A percentile compares a stretch with the other conserved stretches of the same genome.
These are phyloP conservation scores for Pedionomus torquatus DNA, from an alignment of 2,113 vertebrate species.

Conservation along the genomic window DNA sequence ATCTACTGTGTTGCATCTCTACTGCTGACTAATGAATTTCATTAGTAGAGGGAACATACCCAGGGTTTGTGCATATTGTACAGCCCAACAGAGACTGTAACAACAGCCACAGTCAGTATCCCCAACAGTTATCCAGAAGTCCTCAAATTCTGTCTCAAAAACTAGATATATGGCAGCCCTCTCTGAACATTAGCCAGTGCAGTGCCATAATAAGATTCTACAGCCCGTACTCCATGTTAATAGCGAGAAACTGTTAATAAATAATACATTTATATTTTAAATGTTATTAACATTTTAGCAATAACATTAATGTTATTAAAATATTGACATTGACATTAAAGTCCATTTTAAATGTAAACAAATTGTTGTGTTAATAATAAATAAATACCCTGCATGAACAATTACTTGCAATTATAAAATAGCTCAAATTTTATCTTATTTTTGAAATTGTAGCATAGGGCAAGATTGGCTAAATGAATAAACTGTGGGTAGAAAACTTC, in stretches of 20 bases:
- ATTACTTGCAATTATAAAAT: background rate
- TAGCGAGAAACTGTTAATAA: background rate
- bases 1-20: background rate
- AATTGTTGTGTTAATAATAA: background rate
- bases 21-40: background rate
- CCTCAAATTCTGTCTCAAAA: background rate
- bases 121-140: fast-evolving
- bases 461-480: background rate
- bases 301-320: background rate
- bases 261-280: background rate
- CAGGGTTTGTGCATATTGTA: background rate
- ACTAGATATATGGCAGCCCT: background rate
- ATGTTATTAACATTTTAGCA: background rate
- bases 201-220: background rate
- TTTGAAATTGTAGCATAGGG: background rate
- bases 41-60: background rate
- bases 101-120: background rate
- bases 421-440: background rate
- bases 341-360: background rate
- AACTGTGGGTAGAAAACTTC: background rate
- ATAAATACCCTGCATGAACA: background rate
- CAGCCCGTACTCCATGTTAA: background rate
- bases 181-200: background rate
- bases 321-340: background rate
- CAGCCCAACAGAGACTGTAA: background rate